These are phyloP conservation scores for Carassius carassius DNA, from an alignment of 2,113 vertebrate species.

Conservation along the genomic window DNA sequence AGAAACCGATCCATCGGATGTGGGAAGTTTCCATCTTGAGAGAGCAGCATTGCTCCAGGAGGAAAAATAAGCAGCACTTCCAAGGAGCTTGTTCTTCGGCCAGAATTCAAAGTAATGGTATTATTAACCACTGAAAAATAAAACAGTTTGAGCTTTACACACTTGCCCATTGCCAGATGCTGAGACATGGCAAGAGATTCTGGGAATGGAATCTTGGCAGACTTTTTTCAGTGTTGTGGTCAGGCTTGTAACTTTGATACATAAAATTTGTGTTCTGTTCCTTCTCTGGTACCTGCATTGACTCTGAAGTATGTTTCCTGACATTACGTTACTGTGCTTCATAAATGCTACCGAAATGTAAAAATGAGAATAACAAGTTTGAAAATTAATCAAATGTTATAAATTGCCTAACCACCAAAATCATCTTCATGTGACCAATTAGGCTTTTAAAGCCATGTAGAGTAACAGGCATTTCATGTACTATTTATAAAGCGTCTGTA, in stretches of 20 bases:
- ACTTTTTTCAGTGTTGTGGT: slow-evolving; percentile 54
- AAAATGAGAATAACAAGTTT: neutral
- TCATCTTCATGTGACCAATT: neutral
- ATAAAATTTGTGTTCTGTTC: slow-evolving; percentile 49
- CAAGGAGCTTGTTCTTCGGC: slow-evolving; percentile 57
- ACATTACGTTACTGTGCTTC: neutral
- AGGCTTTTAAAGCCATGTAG: neutral
- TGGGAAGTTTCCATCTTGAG: slow-evolving; percentile 54
- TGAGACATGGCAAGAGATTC: slow-evolving; percentile 62
- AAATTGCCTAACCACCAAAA: neutral
- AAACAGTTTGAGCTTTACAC: slow-evolving; percentile 57
- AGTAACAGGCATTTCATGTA: neutral
- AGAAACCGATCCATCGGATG: slow-evolving; percentile 60
- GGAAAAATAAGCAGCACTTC: slow-evolving; percentile 60
- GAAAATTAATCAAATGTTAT: neutral
- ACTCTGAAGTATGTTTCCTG: neutral
- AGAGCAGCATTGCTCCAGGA: slow-evolving; percentile 59
- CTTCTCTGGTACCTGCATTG: slow-evolving; percentile 14
- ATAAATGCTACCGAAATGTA: neutral
- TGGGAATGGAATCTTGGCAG: slow-evolving; percentile 64
- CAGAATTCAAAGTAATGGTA: slow-evolving; percentile 51
- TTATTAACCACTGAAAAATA: slow-evolving; percentile 64
- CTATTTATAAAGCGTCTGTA: slow-evolving; percentile 19
- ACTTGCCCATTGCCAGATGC: slow-evolving; percentile 61
- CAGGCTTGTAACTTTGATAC: slow-evolving; percentile 52